Evolutionary conservation across 2,113 vertebrate genomes (phyloP).

Genomic region (Limnothrissa miodon): DNA sequence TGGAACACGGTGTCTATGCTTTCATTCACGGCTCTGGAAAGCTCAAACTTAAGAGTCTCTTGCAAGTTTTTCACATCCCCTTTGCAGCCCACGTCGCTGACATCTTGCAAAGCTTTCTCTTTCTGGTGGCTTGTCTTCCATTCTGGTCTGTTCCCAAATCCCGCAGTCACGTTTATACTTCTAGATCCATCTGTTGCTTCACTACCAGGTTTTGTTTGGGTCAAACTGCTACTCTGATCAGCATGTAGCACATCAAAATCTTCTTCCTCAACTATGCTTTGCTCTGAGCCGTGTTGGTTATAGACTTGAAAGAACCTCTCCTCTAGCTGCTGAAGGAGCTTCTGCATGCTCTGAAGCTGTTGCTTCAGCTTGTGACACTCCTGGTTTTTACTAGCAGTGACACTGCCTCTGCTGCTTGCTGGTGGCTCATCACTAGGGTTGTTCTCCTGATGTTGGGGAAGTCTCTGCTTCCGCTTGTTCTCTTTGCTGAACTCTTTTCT

Average conservation of each 20-base stretch:
- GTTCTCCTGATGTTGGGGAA: constrained; percentile 76
- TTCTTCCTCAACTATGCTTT: constrained; percentile 31
- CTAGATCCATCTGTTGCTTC: background rate
- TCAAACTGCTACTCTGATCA: constrained; percentile 43
- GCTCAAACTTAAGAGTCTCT: constrained; percentile 80
- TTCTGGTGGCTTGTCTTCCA: constrained; percentile 42
- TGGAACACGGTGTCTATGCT: constrained; percentile 86
- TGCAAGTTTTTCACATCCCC: constrained; percentile 68
- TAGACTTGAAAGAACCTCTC: constrained; percentile 80
- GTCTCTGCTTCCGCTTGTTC: constrained; percentile 81
- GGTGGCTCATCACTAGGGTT: background rate
- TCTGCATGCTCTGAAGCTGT: constrained; percentile 84
- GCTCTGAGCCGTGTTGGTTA: constrained; percentile 59
- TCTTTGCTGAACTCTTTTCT: constrained; percentile 61
- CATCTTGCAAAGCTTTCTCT: constrained; percentile 44
- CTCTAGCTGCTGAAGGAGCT: constrained; percentile 80
- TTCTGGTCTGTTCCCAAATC: constrained; percentile 17
- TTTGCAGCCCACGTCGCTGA: constrained; percentile 48
- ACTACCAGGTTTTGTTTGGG: constrained; percentile 41
- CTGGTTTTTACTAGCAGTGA: constrained; percentile 57
- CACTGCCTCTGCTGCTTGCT: constrained; percentile 51
- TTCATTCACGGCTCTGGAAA: constrained; percentile 73
- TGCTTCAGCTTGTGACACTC: constrained; percentile 80
- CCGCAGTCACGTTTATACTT: background rate
- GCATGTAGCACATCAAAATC: constrained; percentile 41